Conservation (phyloP, 2,113 vertebrate species). For the Struthidea cinerea region DNA sequence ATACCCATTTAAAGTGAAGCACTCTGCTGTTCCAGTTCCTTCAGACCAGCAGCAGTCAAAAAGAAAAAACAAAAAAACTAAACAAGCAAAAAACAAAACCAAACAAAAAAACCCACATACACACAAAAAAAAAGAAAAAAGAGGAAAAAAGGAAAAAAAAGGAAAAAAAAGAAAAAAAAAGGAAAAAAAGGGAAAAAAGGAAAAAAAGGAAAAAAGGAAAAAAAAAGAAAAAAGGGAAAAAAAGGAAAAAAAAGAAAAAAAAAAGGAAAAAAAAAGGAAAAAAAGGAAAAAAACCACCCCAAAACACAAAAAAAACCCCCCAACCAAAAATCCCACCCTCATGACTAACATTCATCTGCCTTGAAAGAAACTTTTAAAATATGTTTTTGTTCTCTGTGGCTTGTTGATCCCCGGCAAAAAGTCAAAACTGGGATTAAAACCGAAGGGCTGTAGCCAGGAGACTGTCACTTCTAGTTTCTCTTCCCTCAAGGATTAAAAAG, state of each 20-base stretch:
- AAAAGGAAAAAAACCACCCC: not conserved
- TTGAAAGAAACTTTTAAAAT: slow-evolving; percentile 43
- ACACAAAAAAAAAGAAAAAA: fast-evolving
- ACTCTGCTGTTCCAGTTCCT: not conserved
- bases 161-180: not conserved
- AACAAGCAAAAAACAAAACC: not conserved
- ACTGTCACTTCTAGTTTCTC: slow-evolving; percentile 40
- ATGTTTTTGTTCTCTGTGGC: slow-evolving; percentile 45
- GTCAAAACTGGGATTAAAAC: slow-evolving; percentile 48
- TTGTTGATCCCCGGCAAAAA: slow-evolving; percentile 26
- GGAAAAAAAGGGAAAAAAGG: fast-evolving
- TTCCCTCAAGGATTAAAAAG: slow-evolving; percentile 18
- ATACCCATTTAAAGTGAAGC: not conserved
- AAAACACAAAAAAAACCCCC: not conserved
- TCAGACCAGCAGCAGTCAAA: not conserved
- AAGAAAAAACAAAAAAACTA: not conserved
- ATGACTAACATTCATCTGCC: slow-evolving; percentile 10
- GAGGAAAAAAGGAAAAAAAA: not conserved
- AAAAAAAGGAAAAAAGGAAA: fast-evolving
- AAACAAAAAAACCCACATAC: not conserved
- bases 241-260: no score
- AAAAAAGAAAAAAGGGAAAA: not conserved
- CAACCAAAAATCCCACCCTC: not conserved
- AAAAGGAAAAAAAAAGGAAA: no score
- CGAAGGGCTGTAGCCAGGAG: not conserved